Base-by-base conservation (phyloP, 2,797 vertebrate species). In the Hephaestus fuliginosus region DNA sequence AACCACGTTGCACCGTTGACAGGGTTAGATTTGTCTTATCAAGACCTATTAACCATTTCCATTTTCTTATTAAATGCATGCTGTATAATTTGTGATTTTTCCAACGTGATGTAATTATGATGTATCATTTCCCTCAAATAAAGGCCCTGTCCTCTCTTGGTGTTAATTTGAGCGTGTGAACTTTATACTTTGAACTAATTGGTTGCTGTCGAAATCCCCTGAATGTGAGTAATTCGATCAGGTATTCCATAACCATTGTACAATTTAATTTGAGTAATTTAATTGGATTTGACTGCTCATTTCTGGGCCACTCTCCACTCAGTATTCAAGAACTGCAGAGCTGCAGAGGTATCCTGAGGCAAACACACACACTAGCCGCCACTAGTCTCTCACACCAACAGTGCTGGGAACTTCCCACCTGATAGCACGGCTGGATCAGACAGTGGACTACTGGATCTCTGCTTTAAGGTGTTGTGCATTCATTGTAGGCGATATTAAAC, bases 131-230 rank as follows among this genome's bases (percentile, higher is more conserved):
- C 88, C 87, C 86, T 93, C 92, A 94, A 94, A 95, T 93, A 93
- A 92, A 93, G 92, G 90, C 90, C 88, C 89, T 86, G 89, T 93
- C 92, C 92, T 94, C 91, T 88, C 91, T 83, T 85, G 88, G 92
- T 94, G 92, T 94, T 94, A 93, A 94, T 95, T 94, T 93, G 89
- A 95, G 92, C 82, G 82, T 91, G 94, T 95, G 93, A 95, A 93
- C 95, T 95, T 93, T 94, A 93, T 94, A 93, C 91, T 94, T 94
- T 93, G 93, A 94, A 95, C 93, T 95, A 95, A 95, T 95, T 95
- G 94, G 94, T 93, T 93, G 92, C 93, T 91, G 89, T 94, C 91
- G 89, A 94, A 95, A 91, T 94, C 92, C 93, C 88, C 90, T 92
- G 92, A 94, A 95, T 93, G 89, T 94, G 94, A 95, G 94, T 94